These are phyloP conservation scores for Aphelenchoides avenae DNA, from an alignment of 1,140 invertebrate genomes.

Conservation along the genomic window DNA sequence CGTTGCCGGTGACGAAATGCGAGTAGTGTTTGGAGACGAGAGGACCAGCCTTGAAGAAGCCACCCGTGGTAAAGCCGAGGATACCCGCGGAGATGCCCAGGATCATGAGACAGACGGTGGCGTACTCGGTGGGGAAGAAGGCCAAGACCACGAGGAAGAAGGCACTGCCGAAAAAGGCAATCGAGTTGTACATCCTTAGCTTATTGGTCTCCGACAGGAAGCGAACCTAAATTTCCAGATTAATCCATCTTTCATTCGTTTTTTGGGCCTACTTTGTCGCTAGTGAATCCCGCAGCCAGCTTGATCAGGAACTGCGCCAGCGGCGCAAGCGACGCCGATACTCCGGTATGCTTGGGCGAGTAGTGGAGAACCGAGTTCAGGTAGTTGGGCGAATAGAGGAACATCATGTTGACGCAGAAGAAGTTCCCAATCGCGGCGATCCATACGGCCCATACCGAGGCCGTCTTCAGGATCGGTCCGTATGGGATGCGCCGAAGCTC, in stretches of 20 bases:
- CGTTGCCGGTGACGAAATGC: conserved; percentile 56
- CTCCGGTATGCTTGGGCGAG: conserved; percentile 46
- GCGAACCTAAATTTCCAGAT: conserved; percentile 24
- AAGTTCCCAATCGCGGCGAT: conserved; percentile 52
- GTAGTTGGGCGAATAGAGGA: conserved; percentile 54
- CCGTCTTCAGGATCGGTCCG: conserved; percentile 41
- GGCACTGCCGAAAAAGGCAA: conserved; percentile 50
- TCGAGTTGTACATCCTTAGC: conserved; percentile 51
- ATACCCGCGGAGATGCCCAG: conserved; percentile 48
- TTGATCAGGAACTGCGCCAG: conserved; percentile 52
- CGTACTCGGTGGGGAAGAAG: conserved; percentile 40
- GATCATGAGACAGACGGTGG: conserved; percentile 40
- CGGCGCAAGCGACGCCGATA: conserved; percentile 56
- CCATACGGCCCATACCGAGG: conserved; percentile 56
- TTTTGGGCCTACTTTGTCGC: conserved; percentile 35
- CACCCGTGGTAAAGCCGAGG: conserved; percentile 54
- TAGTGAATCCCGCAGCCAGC: conserved; percentile 43
- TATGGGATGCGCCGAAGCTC: conserved; percentile 48
- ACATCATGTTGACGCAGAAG: conserved; percentile 53
- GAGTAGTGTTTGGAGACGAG: conserved; percentile 55
- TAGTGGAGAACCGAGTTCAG: conserved; percentile 49
- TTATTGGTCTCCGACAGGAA: conserved; percentile 56
- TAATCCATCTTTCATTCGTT: conserved; percentile 7
- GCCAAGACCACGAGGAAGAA: conserved; percentile 47
- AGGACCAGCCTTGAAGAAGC: conserved; percentile 57